Percentiles rank a stretch among this genome's conserved stretches.
Evolutionary conservation across 2,888 invertebrate genomes (phyloP).

Genomic region (Polydrusus tereticollis): DNA sequence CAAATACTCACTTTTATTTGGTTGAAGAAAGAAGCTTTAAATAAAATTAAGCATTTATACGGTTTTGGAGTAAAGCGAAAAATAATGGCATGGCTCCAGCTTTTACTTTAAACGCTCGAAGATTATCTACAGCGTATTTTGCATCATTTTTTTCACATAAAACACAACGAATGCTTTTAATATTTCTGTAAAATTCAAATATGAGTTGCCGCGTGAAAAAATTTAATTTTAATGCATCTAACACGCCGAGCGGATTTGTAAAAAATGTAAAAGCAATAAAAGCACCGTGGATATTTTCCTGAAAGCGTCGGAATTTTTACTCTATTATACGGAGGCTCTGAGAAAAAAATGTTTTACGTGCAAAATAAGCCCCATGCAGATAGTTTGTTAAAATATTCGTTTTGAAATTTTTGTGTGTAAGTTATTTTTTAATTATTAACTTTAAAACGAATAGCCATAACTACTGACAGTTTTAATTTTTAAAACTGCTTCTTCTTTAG

Average conservation of each 20-base stretch:
- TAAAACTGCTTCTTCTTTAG: too few relatives aligned
- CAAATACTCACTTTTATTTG: too few relatives aligned
- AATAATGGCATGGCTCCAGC: too few relatives aligned
- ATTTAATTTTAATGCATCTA: slow-evolving; percentile 17
- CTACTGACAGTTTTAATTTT: too few relatives aligned
- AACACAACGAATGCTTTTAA: not conserved
- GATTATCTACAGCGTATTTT: not conserved
- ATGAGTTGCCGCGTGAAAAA: not conserved
- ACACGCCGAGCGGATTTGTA: slow-evolving; percentile 5
- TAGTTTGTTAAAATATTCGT: not conserved
- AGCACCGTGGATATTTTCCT: not conserved
- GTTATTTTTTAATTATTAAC: too few relatives aligned
- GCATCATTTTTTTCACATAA: not conserved
- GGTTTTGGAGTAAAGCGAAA: too few relatives aligned
- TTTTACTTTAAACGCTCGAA: not conserved
- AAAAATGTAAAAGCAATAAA: slow-evolving; percentile 26
- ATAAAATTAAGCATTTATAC: too few relatives aligned
- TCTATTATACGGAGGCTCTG: not conserved
- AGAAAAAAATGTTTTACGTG: not conserved
- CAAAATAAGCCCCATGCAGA: not conserved
- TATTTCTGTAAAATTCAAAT: slow-evolving; percentile 9
- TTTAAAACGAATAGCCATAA: too few relatives aligned
- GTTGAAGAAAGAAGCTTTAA: too few relatives aligned
- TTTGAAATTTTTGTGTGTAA: too few relatives aligned
- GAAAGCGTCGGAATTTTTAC: slow-evolving; percentile 5